A percentile compares a stretch with the other conserved stretches of the same genome.
phyloP scores from a whole-genome alignment of 2,113 vertebrate species.

The Rhabdomys dilectus region DNA sequence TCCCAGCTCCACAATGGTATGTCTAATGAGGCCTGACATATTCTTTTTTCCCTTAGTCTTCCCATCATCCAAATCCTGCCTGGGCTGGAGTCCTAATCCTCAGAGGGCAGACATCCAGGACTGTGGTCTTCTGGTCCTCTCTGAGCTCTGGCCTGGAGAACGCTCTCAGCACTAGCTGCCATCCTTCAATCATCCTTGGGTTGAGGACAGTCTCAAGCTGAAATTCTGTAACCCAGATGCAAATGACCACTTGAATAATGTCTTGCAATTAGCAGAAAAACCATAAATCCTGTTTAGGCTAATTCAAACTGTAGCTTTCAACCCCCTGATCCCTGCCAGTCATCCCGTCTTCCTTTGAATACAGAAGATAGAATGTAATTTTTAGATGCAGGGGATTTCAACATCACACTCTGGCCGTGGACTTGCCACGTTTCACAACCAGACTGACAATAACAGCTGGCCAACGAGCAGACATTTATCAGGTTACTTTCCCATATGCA shows the following conservation, averaged over 20 bases:
- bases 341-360: conserved; percentile 40
- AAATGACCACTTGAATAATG: background rate
- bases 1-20: background rate
- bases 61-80: background rate
- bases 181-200: background rate
- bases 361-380: conserved; percentile 24
- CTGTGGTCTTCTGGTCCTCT: background rate
- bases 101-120: conserved; percentile 12
- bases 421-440: conserved; percentile 69
- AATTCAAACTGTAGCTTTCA: conserved; percentile 54
- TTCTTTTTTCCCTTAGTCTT: background rate
- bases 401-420: conserved; percentile 41
- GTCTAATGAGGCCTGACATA: background rate
- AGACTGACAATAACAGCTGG: conserved; percentile 74
- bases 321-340: background rate
- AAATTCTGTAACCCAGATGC: background rate
- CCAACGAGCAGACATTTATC: conserved; percentile 58
- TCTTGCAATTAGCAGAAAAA: conserved; percentile 17
- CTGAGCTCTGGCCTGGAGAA: background rate
- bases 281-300: conserved; percentile 50
- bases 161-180: background rate
- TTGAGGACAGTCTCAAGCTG: background rate
- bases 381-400: conserved; percentile 49
- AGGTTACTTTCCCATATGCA: conserved; percentile 45
- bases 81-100: conserved; percentile 9